A percentile compares a stretch with the other conserved stretches of the same genome.
These are phyloP conservation scores for Nymphicus hollandicus DNA, from an alignment of 2,113 vertebrate genomes.

Conservation along the genomic window DNA sequence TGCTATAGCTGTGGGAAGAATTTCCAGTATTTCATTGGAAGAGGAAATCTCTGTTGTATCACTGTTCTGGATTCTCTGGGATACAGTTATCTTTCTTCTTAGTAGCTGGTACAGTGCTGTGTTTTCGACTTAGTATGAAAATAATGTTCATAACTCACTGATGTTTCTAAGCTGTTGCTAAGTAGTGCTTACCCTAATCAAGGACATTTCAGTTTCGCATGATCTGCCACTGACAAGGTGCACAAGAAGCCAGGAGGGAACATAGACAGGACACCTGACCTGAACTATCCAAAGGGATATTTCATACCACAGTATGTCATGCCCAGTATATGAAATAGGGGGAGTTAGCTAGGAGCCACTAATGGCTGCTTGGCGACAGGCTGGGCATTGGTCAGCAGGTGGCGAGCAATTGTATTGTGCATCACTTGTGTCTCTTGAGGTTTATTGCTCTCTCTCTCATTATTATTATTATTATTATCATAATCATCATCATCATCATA, in stretches of 20 bases:
- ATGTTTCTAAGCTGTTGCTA: neutral
- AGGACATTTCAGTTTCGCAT: neutral
- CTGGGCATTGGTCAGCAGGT: neutral
- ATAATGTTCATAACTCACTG: neutral
- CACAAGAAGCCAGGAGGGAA: neutral
- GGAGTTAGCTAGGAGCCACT: neutral
- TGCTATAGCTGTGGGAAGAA: neutral
- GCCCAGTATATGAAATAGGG: neutral
- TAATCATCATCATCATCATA: neutral
- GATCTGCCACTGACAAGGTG: neutral
- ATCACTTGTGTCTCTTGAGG: neutral
- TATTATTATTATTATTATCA: neutral
- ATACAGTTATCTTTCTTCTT: neutral
- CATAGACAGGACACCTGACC: neutral
- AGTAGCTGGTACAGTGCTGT: neutral
- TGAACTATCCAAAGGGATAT: neutral
- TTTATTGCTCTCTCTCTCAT: neutral
- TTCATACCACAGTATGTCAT: neutral
- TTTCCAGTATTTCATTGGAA: neutral
- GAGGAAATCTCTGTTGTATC: neutral
- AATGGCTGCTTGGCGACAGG: neutral
- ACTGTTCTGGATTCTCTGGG: neutral
- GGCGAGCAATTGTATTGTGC: neutral
- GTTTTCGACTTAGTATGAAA: neutral
- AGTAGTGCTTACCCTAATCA: neutral